Evolutionary conservation across 2,797 vertebrate species (phyloP).

Genomic region (Trichosurus vulpecula): DNA sequence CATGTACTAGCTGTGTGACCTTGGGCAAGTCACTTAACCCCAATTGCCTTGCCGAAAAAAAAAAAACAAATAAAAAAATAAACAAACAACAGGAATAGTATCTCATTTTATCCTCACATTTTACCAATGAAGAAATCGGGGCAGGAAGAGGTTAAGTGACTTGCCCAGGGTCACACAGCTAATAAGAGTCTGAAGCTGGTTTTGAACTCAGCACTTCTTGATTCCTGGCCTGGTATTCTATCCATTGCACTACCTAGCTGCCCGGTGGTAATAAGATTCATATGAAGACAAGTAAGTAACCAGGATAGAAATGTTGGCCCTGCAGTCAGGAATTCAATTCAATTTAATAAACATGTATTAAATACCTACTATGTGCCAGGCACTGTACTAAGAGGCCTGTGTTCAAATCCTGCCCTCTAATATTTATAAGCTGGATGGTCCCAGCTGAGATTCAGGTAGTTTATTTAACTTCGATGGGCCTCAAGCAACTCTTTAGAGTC

Average conservation of each 20-base stretch:
- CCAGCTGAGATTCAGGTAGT: background rate
- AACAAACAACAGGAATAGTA: too few relatives aligned
- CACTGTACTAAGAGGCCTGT: background rate
- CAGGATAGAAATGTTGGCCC: background rate
- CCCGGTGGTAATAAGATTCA: background rate
- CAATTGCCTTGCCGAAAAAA: too few relatives aligned
- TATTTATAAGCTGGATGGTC: background rate
- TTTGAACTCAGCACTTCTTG: background rate
- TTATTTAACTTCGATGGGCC: background rate
- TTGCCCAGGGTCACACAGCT: background rate
- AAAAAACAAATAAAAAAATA: too few relatives aligned
- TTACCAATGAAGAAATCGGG: background rate
- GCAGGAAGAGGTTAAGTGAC: background rate
- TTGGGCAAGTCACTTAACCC: too few relatives aligned
- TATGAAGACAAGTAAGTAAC: background rate
- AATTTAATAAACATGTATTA: background rate
- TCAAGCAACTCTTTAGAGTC: background rate
- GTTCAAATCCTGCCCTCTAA: background rate
- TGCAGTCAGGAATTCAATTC: background rate
- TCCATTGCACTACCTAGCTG: background rate
- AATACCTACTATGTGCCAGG: background rate
- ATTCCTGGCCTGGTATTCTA: background rate
- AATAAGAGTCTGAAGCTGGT: background rate
- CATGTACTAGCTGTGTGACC: too few relatives aligned
- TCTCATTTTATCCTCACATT: background rate